Base-by-base conservation (phyloP, 2,888 invertebrate genomes). In the Psococerastis gibbosa region DNA sequence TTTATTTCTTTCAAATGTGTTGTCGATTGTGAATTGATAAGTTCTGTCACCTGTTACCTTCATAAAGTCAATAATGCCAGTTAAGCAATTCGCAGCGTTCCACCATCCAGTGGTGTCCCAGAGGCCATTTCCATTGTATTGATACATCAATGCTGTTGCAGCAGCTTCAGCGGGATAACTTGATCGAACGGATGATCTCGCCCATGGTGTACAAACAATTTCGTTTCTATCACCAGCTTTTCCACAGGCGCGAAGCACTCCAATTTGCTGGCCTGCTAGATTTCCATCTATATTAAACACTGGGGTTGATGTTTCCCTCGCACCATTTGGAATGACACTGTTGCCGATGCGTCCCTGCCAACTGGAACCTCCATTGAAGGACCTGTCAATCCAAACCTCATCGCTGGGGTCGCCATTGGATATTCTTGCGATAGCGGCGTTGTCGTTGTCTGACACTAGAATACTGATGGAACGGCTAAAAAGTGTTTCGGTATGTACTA, bases 41-140 rank as follows among this genome's bases (percentile, higher is more conserved):
- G 15, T 18, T 6, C 35, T 8, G 35, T 34, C 18, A 9, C 35
- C 35, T 34, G 35, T 34, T 13, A 34, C 18, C 15, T 16, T 13
- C 35, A 34, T 34, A 15, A 9, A 34, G 18, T 34, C 35, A 34
- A 15, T 18, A 15, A 34, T 6, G 8, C 16, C 15, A 8, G 35
- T 34, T 16, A 34, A 15, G 15, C 15, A 13, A 15, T 34, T 34
- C 8, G 35, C 35, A 9, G 8, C 15, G 35, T 34, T 34, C 35
- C 35, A 34, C 35, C 35, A 34, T 9, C 35, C 35, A 18, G 35
- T 34, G 9, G 35, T 34, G 35, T 34, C 35, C 35, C 35, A 34
- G 6, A 9, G 35, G 8, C 35, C 35, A 15, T 18, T 34, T 8
- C 11, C 27, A 9, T 34, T 13, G 18, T 34, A 34, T 6, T 18